These are phyloP conservation scores for Danio choprae DNA, from an alignment of 2,797 vertebrate species.

Conservation along the genomic window DNA sequence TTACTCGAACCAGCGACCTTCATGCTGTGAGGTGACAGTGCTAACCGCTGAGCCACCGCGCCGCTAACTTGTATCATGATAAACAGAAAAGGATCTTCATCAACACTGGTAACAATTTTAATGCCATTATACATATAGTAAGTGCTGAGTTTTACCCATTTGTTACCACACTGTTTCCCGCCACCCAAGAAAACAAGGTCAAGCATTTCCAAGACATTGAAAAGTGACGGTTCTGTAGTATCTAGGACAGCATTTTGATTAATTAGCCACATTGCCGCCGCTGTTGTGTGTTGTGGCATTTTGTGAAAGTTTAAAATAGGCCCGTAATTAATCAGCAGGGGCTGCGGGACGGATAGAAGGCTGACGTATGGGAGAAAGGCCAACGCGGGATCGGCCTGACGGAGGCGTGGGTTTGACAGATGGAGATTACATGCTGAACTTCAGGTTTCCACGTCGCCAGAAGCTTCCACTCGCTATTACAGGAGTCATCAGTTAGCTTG, in stretches of 20 bases:
- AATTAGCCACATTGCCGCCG: conserved; percentile 77
- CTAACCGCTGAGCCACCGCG: no score
- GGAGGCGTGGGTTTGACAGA: conserved; percentile 48
- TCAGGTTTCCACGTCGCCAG: conserved; percentile 21
- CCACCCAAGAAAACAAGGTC: conserved; percentile 35
- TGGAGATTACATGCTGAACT: conserved; percentile 40
- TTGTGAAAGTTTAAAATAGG: conserved; percentile 73
- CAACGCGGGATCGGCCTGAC: conserved; percentile 23
- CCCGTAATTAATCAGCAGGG: conserved; percentile 79
- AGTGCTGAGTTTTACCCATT: not conserved
- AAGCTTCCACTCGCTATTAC: conserved; percentile 40
- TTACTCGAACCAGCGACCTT: no score
- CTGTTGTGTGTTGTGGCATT: conserved; percentile 73
- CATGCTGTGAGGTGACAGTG: no score
- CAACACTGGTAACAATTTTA: no score
- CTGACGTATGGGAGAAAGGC: conserved; percentile 21
- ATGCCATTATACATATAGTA: no score
- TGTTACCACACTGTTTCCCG: not conserved
- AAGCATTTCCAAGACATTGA: not conserved
- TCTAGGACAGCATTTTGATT: conserved; percentile 79
- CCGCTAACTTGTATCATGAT: no score
- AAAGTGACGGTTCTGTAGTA: conserved; percentile 64
- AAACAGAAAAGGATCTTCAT: no score
- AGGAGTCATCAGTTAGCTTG: conserved; percentile 51
- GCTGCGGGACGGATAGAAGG: conserved; percentile 55